Evolutionary conservation across 2,888 invertebrate genomes (phyloP).

Genomic region (Carpatolechia fugitivella): DNA sequence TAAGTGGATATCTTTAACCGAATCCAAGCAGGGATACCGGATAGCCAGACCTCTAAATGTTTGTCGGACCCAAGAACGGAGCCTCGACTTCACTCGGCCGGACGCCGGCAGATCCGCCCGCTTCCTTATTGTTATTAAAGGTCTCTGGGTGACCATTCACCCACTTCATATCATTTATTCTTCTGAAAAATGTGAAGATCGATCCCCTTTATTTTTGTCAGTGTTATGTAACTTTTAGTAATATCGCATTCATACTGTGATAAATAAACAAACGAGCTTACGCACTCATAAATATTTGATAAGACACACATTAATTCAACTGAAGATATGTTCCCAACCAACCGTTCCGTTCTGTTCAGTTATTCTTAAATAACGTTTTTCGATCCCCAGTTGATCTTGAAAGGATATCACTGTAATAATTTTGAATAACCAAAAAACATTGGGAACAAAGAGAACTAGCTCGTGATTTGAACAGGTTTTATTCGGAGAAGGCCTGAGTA

Average conservation of each 20-base stretch:
- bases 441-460: slow-evolving; percentile 9
- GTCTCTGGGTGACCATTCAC: not conserved
- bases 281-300: too few relatives aligned
- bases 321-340: too few relatives aligned
- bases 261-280: too few relatives aligned
- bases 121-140: not conserved
- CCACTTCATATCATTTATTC: not conserved
- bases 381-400: not conserved
- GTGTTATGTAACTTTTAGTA: too few relatives aligned
- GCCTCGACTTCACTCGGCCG: not conserved
- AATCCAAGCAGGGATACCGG: not conserved
- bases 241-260: too few relatives aligned
- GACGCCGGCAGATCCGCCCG: not conserved
- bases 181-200: not conserved
- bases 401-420: not conserved
- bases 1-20: too few relatives aligned
- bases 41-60: not conserved
- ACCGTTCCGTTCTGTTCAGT: too few relatives aligned
- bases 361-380: not conserved
- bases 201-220: too few relatives aligned
- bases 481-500: not conserved
- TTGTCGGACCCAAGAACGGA: not conserved
- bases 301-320: too few relatives aligned
- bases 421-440: not conserved
- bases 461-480: slow-evolving; percentile 11